Base-by-base conservation (phyloP, 1,140 invertebrate species). In the Anoplolepis gracilipes region DNA sequence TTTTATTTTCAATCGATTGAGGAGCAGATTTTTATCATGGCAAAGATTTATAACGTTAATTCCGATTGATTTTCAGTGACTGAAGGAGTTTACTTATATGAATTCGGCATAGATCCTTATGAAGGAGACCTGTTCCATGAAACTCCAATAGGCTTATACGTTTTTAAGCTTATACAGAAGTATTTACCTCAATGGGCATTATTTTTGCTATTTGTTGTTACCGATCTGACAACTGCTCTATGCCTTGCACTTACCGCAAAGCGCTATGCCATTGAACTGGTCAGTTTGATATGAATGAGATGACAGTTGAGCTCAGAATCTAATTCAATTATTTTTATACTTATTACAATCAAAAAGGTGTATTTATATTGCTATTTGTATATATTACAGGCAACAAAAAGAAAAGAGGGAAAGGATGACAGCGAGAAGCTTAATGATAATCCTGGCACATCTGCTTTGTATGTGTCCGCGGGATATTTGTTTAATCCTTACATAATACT, bases 401-500 rank as follows among this genome's bases (percentile, higher is more conserved):
- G 92, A 85, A 70, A 87, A 61, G 53, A 92, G 55, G 87, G 92
- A 53, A 89, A 49, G 6, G 25, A 84, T 33, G 67, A 81, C 25
- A 36, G 22, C 19, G 86, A 85, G 69, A 65, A 87, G 36, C 46
- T 39, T 46, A 73, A 86, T 0, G 88, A 90, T 70, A 8, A 30
- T 39, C 73, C 85, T 76, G 42, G 28, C 64, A 92, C 87, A 16
- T 92, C 93, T 0, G 90, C 91, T 67, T 93, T 97, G 55, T 97
- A 97, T 92, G 97, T 98, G 0, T 93, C 97, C 86, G 96, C 97
- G 77, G 97, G 97, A 0, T 99, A 99, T 95, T 95, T 99, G 11
- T 98, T 99, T 85, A 99, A 99, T 95, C 99, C 99, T 0, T 98
- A 98, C 92, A 97, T 97, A 46, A 96, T 99, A 62, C 95, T 98